Base-by-base conservation (phyloP, 2,888 invertebrate genomes). In the Margaritifera margaritifera region DNA sequence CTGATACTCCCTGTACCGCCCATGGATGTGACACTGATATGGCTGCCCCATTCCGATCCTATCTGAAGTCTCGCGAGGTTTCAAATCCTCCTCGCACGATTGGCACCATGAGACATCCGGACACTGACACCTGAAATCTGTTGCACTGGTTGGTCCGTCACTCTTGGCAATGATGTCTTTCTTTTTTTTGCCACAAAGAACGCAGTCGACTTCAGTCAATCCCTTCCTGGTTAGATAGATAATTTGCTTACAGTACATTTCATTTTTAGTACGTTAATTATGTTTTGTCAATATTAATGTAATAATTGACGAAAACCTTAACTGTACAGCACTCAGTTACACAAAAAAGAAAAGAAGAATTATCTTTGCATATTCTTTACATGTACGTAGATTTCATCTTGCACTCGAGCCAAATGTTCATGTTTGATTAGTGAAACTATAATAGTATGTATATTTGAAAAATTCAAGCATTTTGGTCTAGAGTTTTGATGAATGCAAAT, bases 1-100 rank as follows among this genome's bases (percentile, higher is more conserved):
- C 72, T 86, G 82, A 68, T 87, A 87, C n/a, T 76, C 71, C 6
- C 84, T 65, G 66, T 85, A 89, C 8, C 79, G 76, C 0, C 86
- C 87, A 66, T 89, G 89, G 6, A 81, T 84, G 4, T 77, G 72
- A 68, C 89, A 89, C n/a, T 71, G 73, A 64, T 82, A 86, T 15
- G 42, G 42, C 15, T 42, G 42, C 15, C 42, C 42, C 15, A 42
- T 42, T 42, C 42, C 65, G 68, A 50, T 53, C 72, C 50, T 71
- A 66, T 59, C 59, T 71, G 31, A 68, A 66, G 8, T 50, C 61
- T 20, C 51, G 25, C 51, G 64, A 54, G 22, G 52, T 58, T 73
- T 77, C 70, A 84, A 73, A 64, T 89, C 88, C 2, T 80, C 82
- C 50, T 77, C 64, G 61, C 87, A 88, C 4, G 75, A 77, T 42